phyloP scores from a whole-genome alignment of 2,797 vertebrate genomes.

The Austrolebias charrua region DNA sequence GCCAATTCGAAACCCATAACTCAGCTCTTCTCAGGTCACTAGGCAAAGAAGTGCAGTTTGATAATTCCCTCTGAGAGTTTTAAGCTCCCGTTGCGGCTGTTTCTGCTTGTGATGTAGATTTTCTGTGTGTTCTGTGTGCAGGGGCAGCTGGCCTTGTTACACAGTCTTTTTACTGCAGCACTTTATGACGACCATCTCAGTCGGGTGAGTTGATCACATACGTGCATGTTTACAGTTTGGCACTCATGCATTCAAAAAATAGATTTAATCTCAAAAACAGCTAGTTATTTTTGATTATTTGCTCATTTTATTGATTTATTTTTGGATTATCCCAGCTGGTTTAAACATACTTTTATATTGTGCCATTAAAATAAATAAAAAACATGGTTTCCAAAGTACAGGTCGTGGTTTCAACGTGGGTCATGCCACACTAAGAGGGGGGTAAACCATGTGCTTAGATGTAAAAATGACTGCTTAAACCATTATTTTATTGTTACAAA shows the following conservation, averaged over 20 bases:
- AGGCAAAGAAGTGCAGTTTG: conserved; percentile 8
- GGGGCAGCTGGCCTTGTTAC: conserved; percentile 90
- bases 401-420: too few species aligned
- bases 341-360: too few species aligned
- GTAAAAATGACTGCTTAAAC: too few species aligned
- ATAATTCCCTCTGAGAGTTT: background rate
- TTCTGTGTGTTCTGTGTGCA: conserved; percentile 49
- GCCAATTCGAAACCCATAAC: conserved; percentile 15
- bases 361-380: too few species aligned
- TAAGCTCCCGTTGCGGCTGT: conserved; percentile 1
- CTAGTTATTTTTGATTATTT: too few species aligned
- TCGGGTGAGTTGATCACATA: conserved; percentile 80
- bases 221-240: background rate
- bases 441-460: too few species aligned
- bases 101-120: background rate
- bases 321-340: too few species aligned
- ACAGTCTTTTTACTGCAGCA: conserved; percentile 85
- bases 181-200: conserved; percentile 88
- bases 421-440: too few species aligned
- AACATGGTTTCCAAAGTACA: too few species aligned
- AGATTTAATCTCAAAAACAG: too few species aligned
- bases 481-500: too few species aligned
- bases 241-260: background rate
- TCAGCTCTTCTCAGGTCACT: conserved; percentile 16
- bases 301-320: too few species aligned